A percentile compares a stretch with the other conserved stretches of the same genome.
These are phyloP conservation scores for Cathartes aura DNA, from an alignment of 2,113 vertebrate genomes.

Conservation along the genomic window DNA sequence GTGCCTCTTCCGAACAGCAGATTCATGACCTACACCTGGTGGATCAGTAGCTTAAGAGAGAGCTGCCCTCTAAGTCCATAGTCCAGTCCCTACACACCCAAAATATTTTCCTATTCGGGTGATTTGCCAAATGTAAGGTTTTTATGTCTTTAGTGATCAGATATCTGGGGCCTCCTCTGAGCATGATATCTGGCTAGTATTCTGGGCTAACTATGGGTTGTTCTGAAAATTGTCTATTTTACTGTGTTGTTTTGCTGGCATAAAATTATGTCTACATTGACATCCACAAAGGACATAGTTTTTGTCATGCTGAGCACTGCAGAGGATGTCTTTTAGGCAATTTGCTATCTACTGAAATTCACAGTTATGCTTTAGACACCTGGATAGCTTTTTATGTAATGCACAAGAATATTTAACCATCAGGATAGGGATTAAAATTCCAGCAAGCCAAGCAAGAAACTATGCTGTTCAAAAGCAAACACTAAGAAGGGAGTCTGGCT, in stretches of 20 bases:
- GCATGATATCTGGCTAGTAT: not conserved
- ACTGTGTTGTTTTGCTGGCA: not conserved
- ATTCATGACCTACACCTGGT: not conserved
- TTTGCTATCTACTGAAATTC: not conserved
- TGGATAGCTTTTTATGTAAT: not conserved
- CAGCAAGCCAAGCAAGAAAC: not conserved
- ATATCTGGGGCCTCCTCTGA: not conserved
- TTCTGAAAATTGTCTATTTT: not conserved
- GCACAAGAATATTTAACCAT: not conserved
- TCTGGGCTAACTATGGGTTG: not conserved
- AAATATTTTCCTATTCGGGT: not conserved
- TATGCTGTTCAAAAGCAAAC: not conserved
- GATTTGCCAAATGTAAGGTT: not conserved
- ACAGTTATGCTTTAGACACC: not conserved
- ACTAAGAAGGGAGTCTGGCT: not conserved
- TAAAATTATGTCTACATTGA: not conserved
- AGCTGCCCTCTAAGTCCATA: not conserved
- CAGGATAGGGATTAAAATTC: not conserved
- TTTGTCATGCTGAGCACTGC: not conserved
- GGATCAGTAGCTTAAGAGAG: not conserved
- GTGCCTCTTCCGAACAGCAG: not conserved
- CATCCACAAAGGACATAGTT: not conserved
- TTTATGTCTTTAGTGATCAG: not conserved
- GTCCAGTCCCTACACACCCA: too few relatives aligned
- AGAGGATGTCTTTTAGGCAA: not conserved